A percentile compares a stretch with the other conserved stretches of the same genome.
These are phyloP conservation scores for Thymelicus acteon DNA, from an alignment of 2,888 invertebrate species.

Conservation along the genomic window DNA sequence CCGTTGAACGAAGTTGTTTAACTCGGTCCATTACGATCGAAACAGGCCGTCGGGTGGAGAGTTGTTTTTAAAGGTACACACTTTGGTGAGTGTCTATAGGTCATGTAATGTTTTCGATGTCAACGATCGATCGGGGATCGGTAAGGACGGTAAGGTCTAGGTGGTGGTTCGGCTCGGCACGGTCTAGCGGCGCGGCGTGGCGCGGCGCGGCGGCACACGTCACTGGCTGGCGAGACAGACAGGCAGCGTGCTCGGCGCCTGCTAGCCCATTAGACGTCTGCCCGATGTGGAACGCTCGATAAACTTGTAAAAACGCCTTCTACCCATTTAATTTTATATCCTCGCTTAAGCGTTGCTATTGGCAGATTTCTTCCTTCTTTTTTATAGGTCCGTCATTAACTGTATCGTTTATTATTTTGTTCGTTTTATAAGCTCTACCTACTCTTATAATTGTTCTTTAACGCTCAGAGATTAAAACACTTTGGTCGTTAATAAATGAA, in stretches of 20 bases:
- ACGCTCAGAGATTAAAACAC: conserved; percentile 19
- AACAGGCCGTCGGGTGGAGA: background rate
- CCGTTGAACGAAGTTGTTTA: background rate
- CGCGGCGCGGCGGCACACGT: conserved; percentile 55
- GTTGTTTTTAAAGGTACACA: background rate
- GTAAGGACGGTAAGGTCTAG: conserved; percentile 54
- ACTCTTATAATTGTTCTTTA: conserved; percentile 27
- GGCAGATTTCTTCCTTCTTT: conserved; percentile 79
- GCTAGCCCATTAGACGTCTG: conserved; percentile 79
- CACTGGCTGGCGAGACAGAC: conserved; percentile 73
- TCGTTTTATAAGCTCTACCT: conserved; percentile 51
- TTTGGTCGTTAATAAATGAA: conserved; percentile 3
- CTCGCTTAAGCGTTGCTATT: conserved; percentile 80
- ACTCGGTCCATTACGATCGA: background rate
- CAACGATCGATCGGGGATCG: conserved; percentile 57
- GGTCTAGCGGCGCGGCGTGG: conserved; percentile 30
- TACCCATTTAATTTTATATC: conserved; percentile 83
- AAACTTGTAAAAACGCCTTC: conserved; percentile 84
- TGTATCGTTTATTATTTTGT: conserved; percentile 74
- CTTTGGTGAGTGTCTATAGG: conserved; percentile 5
- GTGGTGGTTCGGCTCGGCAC: conserved; percentile 53
- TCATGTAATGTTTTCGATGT: conserved; percentile 51
- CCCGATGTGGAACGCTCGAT: conserved; percentile 83
- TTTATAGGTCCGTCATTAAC: conserved; percentile 74
- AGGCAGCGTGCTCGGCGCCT: conserved; percentile 81